Base-by-base conservation (phyloP, 2,797 vertebrate genomes). In the Cuniculus paca region DNA sequence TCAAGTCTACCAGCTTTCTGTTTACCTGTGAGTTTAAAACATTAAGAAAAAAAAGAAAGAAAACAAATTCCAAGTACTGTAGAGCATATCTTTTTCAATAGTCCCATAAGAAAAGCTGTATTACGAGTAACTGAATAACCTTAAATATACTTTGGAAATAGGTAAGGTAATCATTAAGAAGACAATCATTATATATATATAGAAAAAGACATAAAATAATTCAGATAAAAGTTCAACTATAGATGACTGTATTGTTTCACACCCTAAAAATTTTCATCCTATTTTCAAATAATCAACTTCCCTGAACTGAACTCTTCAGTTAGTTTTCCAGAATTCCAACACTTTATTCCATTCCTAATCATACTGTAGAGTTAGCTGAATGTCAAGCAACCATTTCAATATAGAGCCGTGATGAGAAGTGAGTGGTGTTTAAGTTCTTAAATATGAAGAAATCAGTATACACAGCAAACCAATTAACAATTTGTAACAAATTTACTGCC, bases 291-390 rank as follows among this genome's bases (percentile, higher is more conserved):
- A 58, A 36, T n/a, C 20, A 16, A 36, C 34, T 48, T 72, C 92
- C 48, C 86, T 36, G 50, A 81, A 26, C 50, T 39, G 28, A 91
- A 39, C 26, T 88, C 97, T 96, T 95, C 61, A 31, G 16, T 93
- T 22, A 36, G 83, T 24, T 34, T 58, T 52, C 3, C 84, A n/a
- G 50, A 91, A 74, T 61, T 10, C 56, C 54, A 88, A 70, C 26
- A 52, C 74, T 87, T 83, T 26, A 75, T 12, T 60, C 87, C 82
- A 82, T 42, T 54, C 93, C 77, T 1, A 61, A 8, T n/a, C 82
- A 70, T 52, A 88, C 80, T 83, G 61, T 6, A 90, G 45, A 91
- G 42, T 50, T 42, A 95, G 80, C 19, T 24, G 26, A 60, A 20
- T 36, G 28, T 52, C 70, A 95, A 61, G 28, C 63, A 42, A 12